Conservation (phyloP, 2,113 vertebrate species). For the Scartelaos histophorus region DNA sequence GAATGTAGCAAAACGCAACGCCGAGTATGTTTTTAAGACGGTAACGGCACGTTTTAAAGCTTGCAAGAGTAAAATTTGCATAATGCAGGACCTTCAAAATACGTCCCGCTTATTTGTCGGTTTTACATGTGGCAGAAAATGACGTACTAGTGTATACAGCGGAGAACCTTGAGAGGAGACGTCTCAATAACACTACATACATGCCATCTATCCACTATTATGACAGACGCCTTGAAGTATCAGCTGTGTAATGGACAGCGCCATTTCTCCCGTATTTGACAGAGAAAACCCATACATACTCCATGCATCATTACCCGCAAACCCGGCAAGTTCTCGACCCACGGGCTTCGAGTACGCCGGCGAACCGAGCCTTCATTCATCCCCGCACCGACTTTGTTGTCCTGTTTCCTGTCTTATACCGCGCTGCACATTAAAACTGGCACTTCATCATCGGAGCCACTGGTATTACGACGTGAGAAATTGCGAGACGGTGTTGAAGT, state of each 20-base stretch:
- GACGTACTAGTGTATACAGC: too few relatives aligned
- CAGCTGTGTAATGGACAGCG: not conserved
- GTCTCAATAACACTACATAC: not conserved
- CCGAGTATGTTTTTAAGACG: too few relatives aligned
- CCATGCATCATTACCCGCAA: not conserved
- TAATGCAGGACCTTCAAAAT: too few relatives aligned
- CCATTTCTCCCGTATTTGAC: not conserved
- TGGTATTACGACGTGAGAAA: slow-evolving; percentile 23
- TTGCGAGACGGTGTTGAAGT: slow-evolving; percentile 31
- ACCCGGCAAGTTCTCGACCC: not conserved
- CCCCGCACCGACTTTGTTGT: not conserved
- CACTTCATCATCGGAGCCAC: slow-evolving; percentile 44
- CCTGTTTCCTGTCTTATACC: slow-evolving; percentile 24
- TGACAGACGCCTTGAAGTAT: not conserved
- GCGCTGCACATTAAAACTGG: slow-evolving; percentile 33
- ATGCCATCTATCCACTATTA: not conserved
- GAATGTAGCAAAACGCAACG: too few relatives aligned
- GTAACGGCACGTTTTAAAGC: too few relatives aligned
- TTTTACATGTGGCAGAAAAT: not conserved
- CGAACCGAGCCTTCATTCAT: not conserved
- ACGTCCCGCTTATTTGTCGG: too few relatives aligned
- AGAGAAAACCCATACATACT: not conserved
- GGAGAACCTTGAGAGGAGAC: not conserved
- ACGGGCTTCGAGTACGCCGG: not conserved
- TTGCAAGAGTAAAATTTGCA: too few relatives aligned